Base-by-base conservation (phyloP, 2,113 vertebrate genomes). In the Lagopus leucura region DNA sequence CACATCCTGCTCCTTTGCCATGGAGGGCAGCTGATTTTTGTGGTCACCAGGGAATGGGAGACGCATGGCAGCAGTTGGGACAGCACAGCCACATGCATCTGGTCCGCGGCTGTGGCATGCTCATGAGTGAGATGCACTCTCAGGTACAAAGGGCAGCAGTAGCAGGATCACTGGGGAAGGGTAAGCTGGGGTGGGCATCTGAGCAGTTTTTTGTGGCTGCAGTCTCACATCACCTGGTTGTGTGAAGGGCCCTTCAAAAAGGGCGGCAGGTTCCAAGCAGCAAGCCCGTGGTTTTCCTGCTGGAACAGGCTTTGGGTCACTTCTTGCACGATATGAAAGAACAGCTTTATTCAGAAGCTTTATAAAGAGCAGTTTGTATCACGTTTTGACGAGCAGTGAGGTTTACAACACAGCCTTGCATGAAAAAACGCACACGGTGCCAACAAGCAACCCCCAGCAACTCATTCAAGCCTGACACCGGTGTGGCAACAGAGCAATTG, bases 381-480 rank as follows among this genome's bases (percentile, higher is more conserved):
- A 17, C 24, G 65, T 82, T 65, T 71, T 58, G n/a, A 65, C 38
- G 28, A 60, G 36, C 22, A 30, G 2, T n/a, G 28, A 71, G 13
- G 32, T 38, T 63, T 50, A 19, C 36, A 43, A 18, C 25, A 14
- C 24, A 22, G 22, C 25, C 42, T 28, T 3, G 25, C 28, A 32
- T 43, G 25, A 57, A 71, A 76, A n/a, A 2, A 8, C 52, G 57
- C 30, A n/a, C 42, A 8, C 5, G 2, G 64, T 30, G 57, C 42
- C 34, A 77, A 47, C 27, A 27, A 45, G 30, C 40, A 71, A 75
- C 10, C 25, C 24, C 38, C 42, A 48, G 48, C 30, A 36, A 30
- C 30, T 27, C 57, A 32, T 42, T 36, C 1, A 0, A 54, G 30
- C 63, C 79, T 48, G 28, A n/a, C 8, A 14, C 10, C 12, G 1